Base-by-base conservation (phyloP, 2,113 vertebrate genomes). In the Typhlomys cinereus region DNA sequence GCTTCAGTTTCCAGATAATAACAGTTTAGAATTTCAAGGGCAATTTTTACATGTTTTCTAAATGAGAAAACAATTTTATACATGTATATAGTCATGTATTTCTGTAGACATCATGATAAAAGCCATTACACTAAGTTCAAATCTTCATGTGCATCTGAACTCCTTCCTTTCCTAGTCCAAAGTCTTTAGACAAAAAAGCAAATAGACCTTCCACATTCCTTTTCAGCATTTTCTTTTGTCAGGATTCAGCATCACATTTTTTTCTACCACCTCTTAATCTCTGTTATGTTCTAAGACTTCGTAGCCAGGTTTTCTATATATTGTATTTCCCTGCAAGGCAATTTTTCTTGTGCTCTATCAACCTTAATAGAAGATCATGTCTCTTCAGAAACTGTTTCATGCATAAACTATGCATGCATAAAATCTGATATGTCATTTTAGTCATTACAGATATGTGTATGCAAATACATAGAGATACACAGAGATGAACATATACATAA, bases 311-410 rank as follows among this genome's bases (percentile, higher is more conserved):
- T 88, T 84, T 54, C 14, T 46, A 4, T 23, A 62, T 5, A 31
- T 79, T 41, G 27, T 1, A 73, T 89, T 78, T 89, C 7, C 21
- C 5, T 50, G 3, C 12, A 73, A 52, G 3, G 18, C 1, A 39
- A 15, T 89, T 87, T 96, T 27, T 66, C 27, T 50, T 71, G 9
- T 57, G 0, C 88, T 79, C 46, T 67, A 44, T 39, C 23, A 66
- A 23, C 75, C 4, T 83, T 73, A 39, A 25, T 34, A 41, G 14
- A 23, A 92, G 25, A 66, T 41, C 7, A 9, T 21, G 84, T 92
- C 84, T 94, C 8, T 39, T 62, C n/a, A 86, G 80, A 91, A 80
- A 88, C 9, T 54, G 4, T 80, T 93, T 92, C 31, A 41, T n/a
- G 46, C 20, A 81, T 75, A 50, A 94, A 76, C 7, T 1, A 15